Percentiles rank a stretch among this genome's conserved stretches.
Evolutionary conservation across 2,113 vertebrate species (phyloP).

Genomic region (Zootoca vivipara): DNA sequence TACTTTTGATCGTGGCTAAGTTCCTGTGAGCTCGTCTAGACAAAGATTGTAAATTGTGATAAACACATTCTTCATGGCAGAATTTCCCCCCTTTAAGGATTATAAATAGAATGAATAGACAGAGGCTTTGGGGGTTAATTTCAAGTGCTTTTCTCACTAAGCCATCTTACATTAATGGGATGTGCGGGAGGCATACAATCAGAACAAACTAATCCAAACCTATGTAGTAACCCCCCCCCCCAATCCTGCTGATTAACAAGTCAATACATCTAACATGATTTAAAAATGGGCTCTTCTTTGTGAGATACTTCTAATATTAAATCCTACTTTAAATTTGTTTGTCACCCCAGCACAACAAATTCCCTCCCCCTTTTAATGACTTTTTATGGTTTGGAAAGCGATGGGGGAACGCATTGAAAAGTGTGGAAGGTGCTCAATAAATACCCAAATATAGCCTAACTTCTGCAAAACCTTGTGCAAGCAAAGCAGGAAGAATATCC

Average conservation of each 20-base stretch:
- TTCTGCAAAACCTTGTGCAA: too few relatives aligned
- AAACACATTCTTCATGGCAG: constrained; percentile 7
- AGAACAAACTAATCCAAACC: constrained; percentile 64
- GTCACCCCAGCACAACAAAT: too few relatives aligned
- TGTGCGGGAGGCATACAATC: constrained; percentile 40
- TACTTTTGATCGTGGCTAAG: neutral
- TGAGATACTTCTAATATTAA: constrained; percentile 57
- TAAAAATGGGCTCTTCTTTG: constrained; percentile 67
- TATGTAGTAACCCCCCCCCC: constrained; percentile 36
- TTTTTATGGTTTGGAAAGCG: too few relatives aligned
- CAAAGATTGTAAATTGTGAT: constrained; percentile 17
- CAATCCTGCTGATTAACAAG: constrained; percentile 65
- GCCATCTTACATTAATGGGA: constrained; percentile 21
- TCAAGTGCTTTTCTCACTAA: constrained; percentile 44
- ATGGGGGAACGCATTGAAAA: too few relatives aligned
- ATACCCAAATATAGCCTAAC: too few relatives aligned
- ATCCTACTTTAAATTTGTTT: constrained; percentile 37
- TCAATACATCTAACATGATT: constrained; percentile 70
- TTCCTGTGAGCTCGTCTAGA: constrained; percentile 25
- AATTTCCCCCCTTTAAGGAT: constrained; percentile 37
- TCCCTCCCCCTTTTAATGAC: too few relatives aligned
- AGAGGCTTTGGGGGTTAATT: constrained; percentile 59
- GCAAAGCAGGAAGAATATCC: too few relatives aligned
- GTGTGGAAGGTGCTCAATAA: too few relatives aligned
- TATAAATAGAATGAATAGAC: constrained; percentile 59